A percentile compares a stretch with the other conserved stretches of the same genome.
These are phyloP conservation scores for Pungitius pungitius DNA, from an alignment of 2,113 vertebrate genomes.

Conservation along the genomic window DNA sequence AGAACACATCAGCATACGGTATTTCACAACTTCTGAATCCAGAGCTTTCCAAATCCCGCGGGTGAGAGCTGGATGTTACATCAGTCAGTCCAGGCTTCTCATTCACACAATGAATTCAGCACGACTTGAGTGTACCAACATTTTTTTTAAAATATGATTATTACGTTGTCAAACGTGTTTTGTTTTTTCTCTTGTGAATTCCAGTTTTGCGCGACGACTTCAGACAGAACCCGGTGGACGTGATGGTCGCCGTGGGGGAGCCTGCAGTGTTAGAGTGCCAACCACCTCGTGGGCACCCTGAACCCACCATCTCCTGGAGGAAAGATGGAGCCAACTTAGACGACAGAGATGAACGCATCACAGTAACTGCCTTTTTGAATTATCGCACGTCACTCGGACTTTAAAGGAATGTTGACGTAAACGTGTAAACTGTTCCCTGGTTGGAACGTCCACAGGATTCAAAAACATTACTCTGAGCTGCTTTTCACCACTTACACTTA, in stretches of 20 bases:
- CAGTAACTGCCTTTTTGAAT: conserved; percentile 75
- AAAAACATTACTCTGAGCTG: background rate
- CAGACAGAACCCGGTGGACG: conserved; percentile 92
- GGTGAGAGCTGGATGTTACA: conserved; percentile 7
- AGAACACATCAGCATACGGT: background rate
- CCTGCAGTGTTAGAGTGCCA: conserved; percentile 94
- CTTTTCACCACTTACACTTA: background rate
- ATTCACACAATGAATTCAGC: background rate
- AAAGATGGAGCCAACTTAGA: conserved; percentile 88
- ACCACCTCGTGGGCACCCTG: conserved; percentile 92
- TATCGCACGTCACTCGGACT: background rate
- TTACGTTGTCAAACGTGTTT: conserved; percentile 1
- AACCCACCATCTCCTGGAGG: conserved; percentile 96
- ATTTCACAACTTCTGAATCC: background rate
- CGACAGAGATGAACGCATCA: conserved; percentile 91
- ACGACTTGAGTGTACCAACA: conserved; percentile 1
- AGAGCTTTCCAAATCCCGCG: background rate
- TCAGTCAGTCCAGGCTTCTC: background rate
- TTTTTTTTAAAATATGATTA: conserved; percentile 2
- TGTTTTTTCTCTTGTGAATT: conserved; percentile 35
- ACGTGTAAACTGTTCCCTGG: background rate
- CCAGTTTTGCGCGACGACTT: conserved; percentile 94
- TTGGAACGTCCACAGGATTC: background rate
- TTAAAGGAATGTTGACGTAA: background rate
- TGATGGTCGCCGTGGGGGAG: conserved; percentile 93